These are phyloP conservation scores for Puntigrus tetrazona DNA, from an alignment of 2,113 vertebrate genomes.

Conservation along the genomic window DNA sequence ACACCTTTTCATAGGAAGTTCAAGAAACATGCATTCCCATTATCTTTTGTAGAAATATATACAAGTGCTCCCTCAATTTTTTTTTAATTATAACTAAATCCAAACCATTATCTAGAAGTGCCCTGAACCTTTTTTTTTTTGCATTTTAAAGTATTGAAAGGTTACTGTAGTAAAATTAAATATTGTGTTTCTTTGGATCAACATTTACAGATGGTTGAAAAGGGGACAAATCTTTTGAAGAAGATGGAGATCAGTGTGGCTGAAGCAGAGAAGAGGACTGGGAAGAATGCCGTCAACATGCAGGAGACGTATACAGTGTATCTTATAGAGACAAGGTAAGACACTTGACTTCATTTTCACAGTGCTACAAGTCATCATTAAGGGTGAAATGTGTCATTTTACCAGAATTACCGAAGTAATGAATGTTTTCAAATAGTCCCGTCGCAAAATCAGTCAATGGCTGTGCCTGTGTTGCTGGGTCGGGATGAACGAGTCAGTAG, in stretches of 20 bases:
- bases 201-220: slow-evolving; percentile 78
- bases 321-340: slow-evolving; percentile 91
- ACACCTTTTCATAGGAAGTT: neutral
- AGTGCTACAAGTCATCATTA: neutral
- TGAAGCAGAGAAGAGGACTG: slow-evolving; percentile 91
- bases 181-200: neutral
- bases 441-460: neutral
- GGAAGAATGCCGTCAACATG: slow-evolving; percentile 91
- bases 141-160: neutral
- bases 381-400: neutral
- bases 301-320: slow-evolving; percentile 95
- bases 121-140: neutral
- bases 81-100: neutral
- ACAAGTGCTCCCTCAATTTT: neutral
- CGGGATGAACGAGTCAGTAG: no score
- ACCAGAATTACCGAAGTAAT: neutral
- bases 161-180: neutral
- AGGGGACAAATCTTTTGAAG: slow-evolving; percentile 76
- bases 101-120: neutral
- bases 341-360: neutral
- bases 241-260: slow-evolving; percentile 92
- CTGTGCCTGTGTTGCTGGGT: no score
- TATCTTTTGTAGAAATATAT: neutral
- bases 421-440: neutral
- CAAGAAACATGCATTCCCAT: neutral